Conservation (phyloP, 2,888 invertebrate species). For the Lasioglossum vierecki region DNA sequence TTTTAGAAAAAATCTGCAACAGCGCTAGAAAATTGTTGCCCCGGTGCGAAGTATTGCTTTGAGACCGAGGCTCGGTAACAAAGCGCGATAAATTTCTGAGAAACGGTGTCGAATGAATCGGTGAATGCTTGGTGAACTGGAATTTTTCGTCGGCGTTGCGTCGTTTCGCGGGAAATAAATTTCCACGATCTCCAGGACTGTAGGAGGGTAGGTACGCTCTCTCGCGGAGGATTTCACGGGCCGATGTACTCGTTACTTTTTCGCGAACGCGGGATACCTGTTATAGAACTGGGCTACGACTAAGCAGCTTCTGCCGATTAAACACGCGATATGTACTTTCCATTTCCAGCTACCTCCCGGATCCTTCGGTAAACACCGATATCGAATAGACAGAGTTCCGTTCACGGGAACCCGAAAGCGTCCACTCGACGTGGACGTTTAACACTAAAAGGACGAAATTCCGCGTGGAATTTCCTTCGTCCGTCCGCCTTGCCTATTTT, state of each 20-base stretch:
- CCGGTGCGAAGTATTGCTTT: neutral
- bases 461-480: constrained; percentile 31
- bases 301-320: constrained; percentile 47
- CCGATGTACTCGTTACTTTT: constrained; percentile 6
- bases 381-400: constrained; percentile 56
- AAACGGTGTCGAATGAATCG: neutral
- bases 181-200: neutral
- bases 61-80: neutral
- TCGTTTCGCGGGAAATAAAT: neutral
- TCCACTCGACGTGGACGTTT: constrained; percentile 48
- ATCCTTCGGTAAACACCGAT: constrained; percentile 54
- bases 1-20: neutral
- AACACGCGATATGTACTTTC: constrained; percentile 48
- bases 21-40: neutral
- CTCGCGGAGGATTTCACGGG: neutral
- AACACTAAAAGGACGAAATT: constrained; percentile 44
- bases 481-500: neutral
- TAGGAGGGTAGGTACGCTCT: neutral
- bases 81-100: neutral
- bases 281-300: constrained; percentile 26
- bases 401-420: constrained; percentile 25
- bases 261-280: neutral
- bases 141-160: neutral
- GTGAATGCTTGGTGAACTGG: neutral
- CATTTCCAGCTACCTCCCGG: constrained; percentile 44